These are phyloP conservation scores for Enteromius fasciolatus DNA, from an alignment of 2,797 vertebrate species.

Conservation along the genomic window DNA sequence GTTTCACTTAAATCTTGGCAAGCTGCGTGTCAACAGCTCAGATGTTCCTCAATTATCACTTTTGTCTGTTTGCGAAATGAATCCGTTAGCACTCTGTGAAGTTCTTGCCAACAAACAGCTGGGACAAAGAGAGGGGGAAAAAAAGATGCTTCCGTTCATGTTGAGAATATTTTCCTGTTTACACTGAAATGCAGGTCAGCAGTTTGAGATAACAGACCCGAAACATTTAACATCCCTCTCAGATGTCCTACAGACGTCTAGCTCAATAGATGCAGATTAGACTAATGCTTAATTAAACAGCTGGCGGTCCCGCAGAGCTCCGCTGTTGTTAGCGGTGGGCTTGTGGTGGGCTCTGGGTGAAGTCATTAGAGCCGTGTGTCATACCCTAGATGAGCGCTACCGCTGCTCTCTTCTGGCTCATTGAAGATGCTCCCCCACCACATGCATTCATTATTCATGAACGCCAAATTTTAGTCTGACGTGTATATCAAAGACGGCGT, in stretches of 20 bases:
- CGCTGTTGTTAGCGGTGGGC: slow-evolving; percentile 52
- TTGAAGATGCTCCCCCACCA: slow-evolving; percentile 72
- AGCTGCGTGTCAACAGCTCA: slow-evolving; percentile 11
- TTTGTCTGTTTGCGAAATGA: slow-evolving; percentile 40
- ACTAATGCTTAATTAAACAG: slow-evolving; percentile 72
- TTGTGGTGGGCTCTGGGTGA: slow-evolving; percentile 67
- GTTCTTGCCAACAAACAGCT: slow-evolving; percentile 27
- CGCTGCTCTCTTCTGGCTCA: slow-evolving; percentile 64
- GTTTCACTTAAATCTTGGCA: slow-evolving; percentile 19
- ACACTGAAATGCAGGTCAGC: slow-evolving; percentile 72
- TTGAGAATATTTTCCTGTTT: slow-evolving; percentile 77
- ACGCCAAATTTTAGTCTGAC: slow-evolving; percentile 72
- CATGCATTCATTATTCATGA: slow-evolving; percentile 71
- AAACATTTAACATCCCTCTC: slow-evolving; percentile 17
- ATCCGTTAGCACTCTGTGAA: slow-evolving; percentile 33
- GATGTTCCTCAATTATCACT: slow-evolving; percentile 26
- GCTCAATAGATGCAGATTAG: slow-evolving; percentile 49
- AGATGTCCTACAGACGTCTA: not conserved
- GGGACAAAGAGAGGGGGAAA: slow-evolving; percentile 62
- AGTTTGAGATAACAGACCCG: slow-evolving; percentile 61
- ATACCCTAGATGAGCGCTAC: slow-evolving; percentile 70
- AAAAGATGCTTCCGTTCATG: slow-evolving; percentile 76
- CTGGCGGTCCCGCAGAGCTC: slow-evolving; percentile 59
- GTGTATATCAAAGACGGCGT: slow-evolving; percentile 69
- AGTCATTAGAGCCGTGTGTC: slow-evolving; percentile 72